Conservation (phyloP, 2,888 invertebrate genomes). For the Harmothoe impar region DNA sequence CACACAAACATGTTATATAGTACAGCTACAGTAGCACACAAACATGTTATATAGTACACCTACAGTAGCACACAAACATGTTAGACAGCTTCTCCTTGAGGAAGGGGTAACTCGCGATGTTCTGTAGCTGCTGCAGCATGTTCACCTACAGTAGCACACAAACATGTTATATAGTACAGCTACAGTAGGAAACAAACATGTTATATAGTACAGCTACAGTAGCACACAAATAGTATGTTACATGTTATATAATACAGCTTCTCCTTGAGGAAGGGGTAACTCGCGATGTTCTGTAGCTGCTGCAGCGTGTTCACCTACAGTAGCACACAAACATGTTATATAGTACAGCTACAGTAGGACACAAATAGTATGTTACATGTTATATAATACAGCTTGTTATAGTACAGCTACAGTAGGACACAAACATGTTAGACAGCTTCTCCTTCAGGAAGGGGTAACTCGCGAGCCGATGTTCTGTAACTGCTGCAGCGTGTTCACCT, state of each 20-base stretch:
- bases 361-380: too few relatives aligned
- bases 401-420: too few relatives aligned
- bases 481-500: conserved; percentile 95
- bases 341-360: too few relatives aligned
- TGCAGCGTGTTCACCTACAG: conserved; percentile 92
- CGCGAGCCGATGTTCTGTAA: conserved; percentile 95
- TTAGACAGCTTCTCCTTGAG: conserved; percentile 91
- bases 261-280: conserved; percentile 94
- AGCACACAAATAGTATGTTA: too few relatives aligned
- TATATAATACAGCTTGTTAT: too few relatives aligned
- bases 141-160: conserved; percentile 88
- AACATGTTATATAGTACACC: too few relatives aligned
- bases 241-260: too few relatives aligned
- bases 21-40: not conserved
- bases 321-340: not conserved
- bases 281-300: conserved; percentile 95
- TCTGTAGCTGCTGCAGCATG: conserved; percentile 94
- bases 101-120: conserved; percentile 96
- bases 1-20: not conserved
- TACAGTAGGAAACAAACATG: not conserved
- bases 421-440: conserved; percentile 90
- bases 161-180: not conserved
- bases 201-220: too few relatives aligned
- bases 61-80: too few relatives aligned
- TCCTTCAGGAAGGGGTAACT: conserved; percentile 95